A percentile compares a stretch with the other conserved stretches of the same genome.
phyloP scores from a whole-genome alignment of 2,888 invertebrate species.

The Acrobasis repandana region DNA sequence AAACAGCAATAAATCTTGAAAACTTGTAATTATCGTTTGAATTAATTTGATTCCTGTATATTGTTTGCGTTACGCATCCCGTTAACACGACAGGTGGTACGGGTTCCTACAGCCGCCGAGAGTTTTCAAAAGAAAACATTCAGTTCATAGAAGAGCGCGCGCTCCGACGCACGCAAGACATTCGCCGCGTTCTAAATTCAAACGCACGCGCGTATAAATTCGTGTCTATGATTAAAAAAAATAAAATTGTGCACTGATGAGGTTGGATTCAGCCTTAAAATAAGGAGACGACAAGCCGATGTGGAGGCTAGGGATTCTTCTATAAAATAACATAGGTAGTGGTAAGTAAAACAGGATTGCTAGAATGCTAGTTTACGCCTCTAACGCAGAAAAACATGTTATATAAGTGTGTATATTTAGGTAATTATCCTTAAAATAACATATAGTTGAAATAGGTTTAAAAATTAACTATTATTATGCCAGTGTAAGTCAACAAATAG shows the following conservation, averaged over 20 bases:
- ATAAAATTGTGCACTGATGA: slow-evolving; percentile 44
- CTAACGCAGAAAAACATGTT: slow-evolving; percentile 45
- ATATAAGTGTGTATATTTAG: slow-evolving; percentile 22
- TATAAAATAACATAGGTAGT: slow-evolving; percentile 49
- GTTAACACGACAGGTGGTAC: slow-evolving; percentile 47
- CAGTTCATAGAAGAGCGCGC: slow-evolving; percentile 66
- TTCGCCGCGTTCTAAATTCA: slow-evolving; percentile 40
- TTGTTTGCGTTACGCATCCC: slow-evolving; percentile 42
- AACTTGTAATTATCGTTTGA: neutral
- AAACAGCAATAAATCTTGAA: slow-evolving; percentile 1
- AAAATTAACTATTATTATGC: too few species aligned
- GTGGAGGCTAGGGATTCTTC: slow-evolving; percentile 48
- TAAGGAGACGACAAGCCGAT: slow-evolving; percentile 43
- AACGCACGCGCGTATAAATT: slow-evolving; percentile 52
- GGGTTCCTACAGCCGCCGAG: slow-evolving; percentile 35
- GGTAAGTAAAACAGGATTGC: slow-evolving; percentile 62
- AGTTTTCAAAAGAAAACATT: slow-evolving; percentile 53
- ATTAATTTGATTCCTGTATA: slow-evolving; percentile 22
- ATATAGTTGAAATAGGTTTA: too few species aligned
- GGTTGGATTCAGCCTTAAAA: slow-evolving; percentile 40
- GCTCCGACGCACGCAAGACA: slow-evolving; percentile 48
- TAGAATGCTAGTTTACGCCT: slow-evolving; percentile 44
- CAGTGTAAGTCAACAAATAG: too few species aligned
- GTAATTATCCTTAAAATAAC: neutral
- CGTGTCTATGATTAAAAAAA: slow-evolving; percentile 44